A percentile compares a stretch with the other conserved stretches of the same genome.
phyloP scores from a whole-genome alignment of 1,140 invertebrate species.

The Eueides isabella region DNA sequence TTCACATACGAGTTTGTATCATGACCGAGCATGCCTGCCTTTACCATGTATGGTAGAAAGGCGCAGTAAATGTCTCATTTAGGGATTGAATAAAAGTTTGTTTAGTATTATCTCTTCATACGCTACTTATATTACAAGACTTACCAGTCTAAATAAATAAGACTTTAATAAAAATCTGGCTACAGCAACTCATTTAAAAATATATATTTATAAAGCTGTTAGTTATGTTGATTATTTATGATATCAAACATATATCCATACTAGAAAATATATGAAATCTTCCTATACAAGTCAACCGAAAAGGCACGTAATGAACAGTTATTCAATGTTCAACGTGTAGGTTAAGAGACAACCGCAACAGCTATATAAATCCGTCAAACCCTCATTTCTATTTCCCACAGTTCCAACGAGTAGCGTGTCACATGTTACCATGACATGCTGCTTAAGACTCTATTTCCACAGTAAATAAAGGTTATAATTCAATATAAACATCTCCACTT shows the following conservation, averaged over 20 bases:
- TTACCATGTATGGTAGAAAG: constrained; percentile 35
- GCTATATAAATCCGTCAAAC: constrained; percentile 47
- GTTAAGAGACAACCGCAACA: constrained; percentile 43
- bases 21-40: constrained; percentile 35
- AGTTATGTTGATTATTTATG: too few relatives aligned
- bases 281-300: constrained; percentile 35
- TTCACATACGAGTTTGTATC: constrained; percentile 31
- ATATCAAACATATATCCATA: too few relatives aligned
- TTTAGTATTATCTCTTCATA: neutral
- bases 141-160: neutral
- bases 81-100: constrained; percentile 17
- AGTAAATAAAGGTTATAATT: constrained; percentile 29
- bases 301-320: constrained; percentile 40
- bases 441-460: constrained; percentile 10
- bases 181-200: neutral
- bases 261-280: constrained; percentile 21
- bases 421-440: neutral
- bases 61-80: constrained; percentile 43
- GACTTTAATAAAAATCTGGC: neutral
- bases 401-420: constrained; percentile 23
- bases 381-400: constrained; percentile 52
- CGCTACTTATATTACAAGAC: neutral
- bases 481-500: constrained; percentile 24
- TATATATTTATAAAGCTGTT: too few relatives aligned
- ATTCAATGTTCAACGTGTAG: constrained; percentile 34